Percentiles rank a stretch among this genome's conserved stretches.
These are phyloP conservation scores for Lepidocolaptes lacrymiger DNA, from an alignment of 2,797 vertebrate species.

Conservation along the genomic window DNA sequence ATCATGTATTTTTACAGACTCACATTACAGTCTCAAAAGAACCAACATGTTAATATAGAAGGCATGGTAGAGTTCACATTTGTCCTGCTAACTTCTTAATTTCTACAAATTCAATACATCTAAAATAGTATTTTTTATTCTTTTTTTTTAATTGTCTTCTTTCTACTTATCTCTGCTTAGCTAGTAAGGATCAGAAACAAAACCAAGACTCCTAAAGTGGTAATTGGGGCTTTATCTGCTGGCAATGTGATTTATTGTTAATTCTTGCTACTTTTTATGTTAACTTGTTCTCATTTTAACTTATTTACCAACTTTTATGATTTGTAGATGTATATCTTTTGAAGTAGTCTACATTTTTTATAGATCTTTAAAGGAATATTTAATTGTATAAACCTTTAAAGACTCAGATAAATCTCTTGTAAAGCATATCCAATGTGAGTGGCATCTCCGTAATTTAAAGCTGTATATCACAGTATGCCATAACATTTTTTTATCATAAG, in stretches of 20 bases:
- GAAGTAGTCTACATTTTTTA: neutral
- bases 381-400: neutral
- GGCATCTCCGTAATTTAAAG: neutral
- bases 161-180: neutral
- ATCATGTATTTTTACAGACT: neutral
- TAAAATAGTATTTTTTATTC: neutral
- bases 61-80: neutral
- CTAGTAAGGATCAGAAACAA: neutral
- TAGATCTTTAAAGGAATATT: neutral
- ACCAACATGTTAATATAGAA: neutral
- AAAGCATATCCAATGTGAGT: neutral
- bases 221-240: neutral
- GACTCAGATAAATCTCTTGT: neutral
- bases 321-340: neutral
- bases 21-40: conserved; percentile 15
- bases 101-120: neutral
- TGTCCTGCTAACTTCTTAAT: conserved; percentile 1
- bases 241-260: neutral
- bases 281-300: neutral
- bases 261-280: neutral
- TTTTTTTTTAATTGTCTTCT: neutral
- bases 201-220: neutral
- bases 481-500: neutral
- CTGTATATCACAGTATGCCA: neutral
- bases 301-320: neutral